Evolutionary conservation across 1,140 invertebrate species (phyloP).

Genomic region (Caenorhabditis briggsae): DNA sequence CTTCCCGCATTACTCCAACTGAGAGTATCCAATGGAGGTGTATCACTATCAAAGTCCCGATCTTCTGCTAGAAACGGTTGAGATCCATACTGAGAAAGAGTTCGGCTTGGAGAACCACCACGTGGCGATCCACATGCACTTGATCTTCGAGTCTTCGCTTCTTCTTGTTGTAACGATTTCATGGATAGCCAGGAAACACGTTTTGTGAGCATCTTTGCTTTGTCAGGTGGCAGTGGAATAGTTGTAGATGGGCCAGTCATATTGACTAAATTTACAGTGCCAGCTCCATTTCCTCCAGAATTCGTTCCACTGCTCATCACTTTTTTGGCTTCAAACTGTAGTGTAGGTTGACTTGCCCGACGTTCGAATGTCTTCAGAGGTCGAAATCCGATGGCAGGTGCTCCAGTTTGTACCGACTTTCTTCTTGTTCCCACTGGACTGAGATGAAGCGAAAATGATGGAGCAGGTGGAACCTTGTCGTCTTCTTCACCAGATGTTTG

Average conservation of each 20-base stretch:
- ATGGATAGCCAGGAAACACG: constrained; percentile 76
- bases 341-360: constrained; percentile 66
- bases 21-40: constrained; percentile 76
- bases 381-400: constrained; percentile 74
- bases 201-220: constrained; percentile 70
- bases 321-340: constrained; percentile 45
- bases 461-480: constrained; percentile 43
- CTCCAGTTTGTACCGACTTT: constrained; percentile 74
- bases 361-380: constrained; percentile 66
- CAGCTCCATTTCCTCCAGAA: constrained; percentile 18
- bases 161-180: constrained; percentile 74
- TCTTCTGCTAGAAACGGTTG: constrained; percentile 67
- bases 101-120: constrained; percentile 54
- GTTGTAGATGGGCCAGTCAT: background rate
- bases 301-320: constrained; percentile 8
- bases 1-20: constrained; percentile 73
- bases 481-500: constrained; percentile 67
- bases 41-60: constrained; percentile 74
- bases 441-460: constrained; percentile 50
- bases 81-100: constrained; percentile 66
- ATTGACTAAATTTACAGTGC: background rate
- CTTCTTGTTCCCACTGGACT: constrained; percentile 63
- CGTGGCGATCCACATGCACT: constrained; percentile 54
- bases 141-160: constrained; percentile 63
- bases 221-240: constrained; percentile 48